These are phyloP conservation scores for Cebus imitator DNA, from an alignment of 2,113 vertebrate genomes.

Conservation along the genomic window DNA sequence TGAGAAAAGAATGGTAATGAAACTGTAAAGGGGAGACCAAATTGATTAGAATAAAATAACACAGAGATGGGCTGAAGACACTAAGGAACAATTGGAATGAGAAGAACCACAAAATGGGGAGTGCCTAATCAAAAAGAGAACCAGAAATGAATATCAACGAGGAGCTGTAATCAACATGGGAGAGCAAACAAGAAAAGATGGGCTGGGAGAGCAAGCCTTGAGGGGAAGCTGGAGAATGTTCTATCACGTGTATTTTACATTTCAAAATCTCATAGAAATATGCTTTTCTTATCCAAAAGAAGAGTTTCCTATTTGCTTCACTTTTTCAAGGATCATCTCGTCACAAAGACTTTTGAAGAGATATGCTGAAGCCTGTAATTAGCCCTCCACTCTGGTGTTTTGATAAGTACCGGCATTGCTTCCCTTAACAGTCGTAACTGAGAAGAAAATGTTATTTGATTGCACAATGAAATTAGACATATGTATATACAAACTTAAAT, in stretches of 20 bases:
- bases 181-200: background rate
- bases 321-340: background rate
- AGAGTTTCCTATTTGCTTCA: background rate
- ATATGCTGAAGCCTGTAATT: background rate
- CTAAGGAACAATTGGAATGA: background rate
- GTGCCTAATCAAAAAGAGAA: background rate
- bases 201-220: background rate
- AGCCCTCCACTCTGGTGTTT: background rate
- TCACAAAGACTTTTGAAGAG: conserved; percentile 6
- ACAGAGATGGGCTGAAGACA: background rate
- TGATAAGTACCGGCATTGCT: background rate
- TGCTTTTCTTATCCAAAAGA: background rate
- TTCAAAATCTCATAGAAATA: background rate
- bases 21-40: background rate
- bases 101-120: background rate
- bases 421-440: background rate
- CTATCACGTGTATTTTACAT: background rate
- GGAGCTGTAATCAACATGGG: background rate
- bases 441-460: background rate
- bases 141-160: background rate
- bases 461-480: background rate
- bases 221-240: background rate
- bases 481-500: background rate
- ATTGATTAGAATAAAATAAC: background rate
- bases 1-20: background rate